Evolutionary conservation across 2,888 invertebrate species (phyloP), one percentile per base, ranked within the genome.

Genomic region (Neocrepidodera transversa): DNA sequence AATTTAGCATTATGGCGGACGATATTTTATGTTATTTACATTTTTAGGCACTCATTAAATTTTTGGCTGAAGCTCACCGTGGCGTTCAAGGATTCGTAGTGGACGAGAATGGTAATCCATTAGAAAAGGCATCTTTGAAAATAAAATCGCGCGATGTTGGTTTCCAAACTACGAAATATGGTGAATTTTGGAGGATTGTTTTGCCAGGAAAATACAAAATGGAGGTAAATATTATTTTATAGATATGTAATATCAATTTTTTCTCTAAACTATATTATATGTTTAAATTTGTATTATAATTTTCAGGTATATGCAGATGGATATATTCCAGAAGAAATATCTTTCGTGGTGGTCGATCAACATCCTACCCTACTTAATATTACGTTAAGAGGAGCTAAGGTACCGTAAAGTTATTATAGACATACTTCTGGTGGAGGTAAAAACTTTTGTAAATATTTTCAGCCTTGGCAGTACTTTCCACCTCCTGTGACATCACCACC

Each of bases 181-280:
- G 96, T n/a, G 96, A 97, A 79, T 97, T 92, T 82, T 97, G 95
- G 95, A 87, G 95, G 73, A 88, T 97, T 61, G 81, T 97, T 16
- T 80, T 95, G 61, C 95, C 96, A 1, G 95, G 95, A 66, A 83
- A 86, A 51, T 96, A 96, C 79, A 88, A 87, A 70, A 81, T 95
- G 10, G 90, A 93, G 84, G 95, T 94, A 62, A 49, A 32, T 26
- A 13, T 4, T 30, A 35, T 10, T 11, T 6, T 38, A 17, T 38
- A n/a, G n/a, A 38, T 38, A 13, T 38, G 40, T 16, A 35, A 2
- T 13, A 13, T 20, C 35, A 42, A 38, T 43, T 30, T 13, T 17
- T 13, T 6, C 16, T n/a, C 23, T 17, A 50, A 6, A 42, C 11
- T n/a, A n/a, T n/a, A n/a, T n/a, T n/a, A n/a, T n/a, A n/a, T n/a